Base-by-base conservation (phyloP, 1,140 invertebrate genomes). In the Bombus cullumanus region DNA sequence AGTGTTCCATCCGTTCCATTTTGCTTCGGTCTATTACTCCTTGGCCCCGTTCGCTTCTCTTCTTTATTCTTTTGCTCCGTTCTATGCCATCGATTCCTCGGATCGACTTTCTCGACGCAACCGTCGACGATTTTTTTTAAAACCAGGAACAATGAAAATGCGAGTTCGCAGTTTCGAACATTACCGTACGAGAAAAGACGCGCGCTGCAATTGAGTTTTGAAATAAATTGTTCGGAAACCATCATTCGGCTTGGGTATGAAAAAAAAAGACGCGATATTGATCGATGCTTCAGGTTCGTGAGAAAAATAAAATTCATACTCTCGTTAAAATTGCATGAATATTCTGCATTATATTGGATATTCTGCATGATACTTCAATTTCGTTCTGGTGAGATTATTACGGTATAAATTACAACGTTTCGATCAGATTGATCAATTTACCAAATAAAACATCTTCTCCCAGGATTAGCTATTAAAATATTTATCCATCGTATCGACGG, bases 241-340 rank as follows among this genome's bases (percentile, higher is more conserved):
- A 41, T n/a, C n/a, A 22, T n/a, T 31, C 31, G 22, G 8, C 1
- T 18, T 47, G 34, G 47, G 39, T 83, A 47, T 37, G 3, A 9
- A 47, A 10, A 31, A 18, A 31, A 73, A 43, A 22, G n/a, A 31
- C 37, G n/a, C 6, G 68, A n/a, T 57, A 53, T 72, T 25, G 43
- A 41, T 71, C 34, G 3, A 28, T 28, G 68, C 31, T 72, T 41
- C 18, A 18, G 3, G 28, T 59, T 28, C 0, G 13, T 8, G 22
- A 22, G 41, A 15, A 47, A 18, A 80, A 80, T 47, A 43, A 6
- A 31, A 80, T 31, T 22, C 31, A 31, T 34, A 34, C 41, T 15
- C 43, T 80, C 28, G 47, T 72, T 47, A 76, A 81, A 79, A 47
- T 66, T 79, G 43, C n/a, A 47, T 66, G 59, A 79, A 79, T 78